Evolutionary conservation across 1,140 invertebrate species (phyloP), one percentile per base, ranked within the genome.

Genomic region (Diprion similis): DNA sequence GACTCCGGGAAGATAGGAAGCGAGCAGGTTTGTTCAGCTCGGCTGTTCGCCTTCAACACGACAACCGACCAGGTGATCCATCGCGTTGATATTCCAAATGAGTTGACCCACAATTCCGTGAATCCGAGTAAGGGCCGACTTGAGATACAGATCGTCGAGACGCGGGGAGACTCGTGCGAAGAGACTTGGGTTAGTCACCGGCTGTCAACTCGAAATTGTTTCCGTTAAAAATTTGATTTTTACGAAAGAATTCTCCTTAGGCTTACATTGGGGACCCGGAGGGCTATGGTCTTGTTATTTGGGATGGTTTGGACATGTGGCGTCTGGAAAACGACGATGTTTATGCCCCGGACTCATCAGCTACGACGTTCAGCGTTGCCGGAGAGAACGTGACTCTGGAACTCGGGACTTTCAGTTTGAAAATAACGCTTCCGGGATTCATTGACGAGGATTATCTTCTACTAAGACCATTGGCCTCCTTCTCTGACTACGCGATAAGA

Each of bases 361-460:
- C 90, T 15, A 90, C 91, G 3, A 90, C 92, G 46, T 93, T 92
- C 76, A 92, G 89, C 72, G 91, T 93, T 8, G 90, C 89, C 73
- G 92, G 91, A 46, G 87, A 91, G 19, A 90, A 89, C 75, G 94
- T 94, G 81, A 90, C 90, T 72, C 93, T 92, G 92, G 89, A 89
- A 18, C 93, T 94, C 80, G 92, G 91, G 17, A 79, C 94, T 0
- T 93, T 93, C 70, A 92, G 92, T 0, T 77, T 94, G 10, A 91
- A 90, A 0, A 71, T 93, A 18, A 82, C 84, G 1, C 76, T 77
- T 0, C 71, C 77, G 9, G 37, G 17, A 45, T 70, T n/a, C 37
- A 13, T 19, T 3, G 4, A 19, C 11, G 17, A 68, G 3, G 11
- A 11, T 8, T 11, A 11, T 59, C 11, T 59, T 11, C 2, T 59